Base-by-base conservation (phyloP, 1,140 invertebrate species). In the Pteromalus puparum region DNA sequence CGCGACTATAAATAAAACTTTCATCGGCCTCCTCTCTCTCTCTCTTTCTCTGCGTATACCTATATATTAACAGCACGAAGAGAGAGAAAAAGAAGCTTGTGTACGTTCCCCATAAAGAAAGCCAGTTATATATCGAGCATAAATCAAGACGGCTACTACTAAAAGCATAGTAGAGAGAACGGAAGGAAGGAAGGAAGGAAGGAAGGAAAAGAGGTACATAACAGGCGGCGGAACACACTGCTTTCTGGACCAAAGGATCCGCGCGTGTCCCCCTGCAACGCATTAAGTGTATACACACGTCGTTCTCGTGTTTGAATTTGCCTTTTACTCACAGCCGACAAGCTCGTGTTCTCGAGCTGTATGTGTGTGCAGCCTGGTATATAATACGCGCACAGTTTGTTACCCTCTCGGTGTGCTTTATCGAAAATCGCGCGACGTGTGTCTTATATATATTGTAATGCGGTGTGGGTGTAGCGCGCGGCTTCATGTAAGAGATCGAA, bases 1-100 rank as follows among this genome's bases (percentile, higher is more conserved):
- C 70, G 26, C 72, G 34, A n/a, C 72, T 21, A 38, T 74, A 74
- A 74, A 74, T 38, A 42, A 74, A 42, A 74, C 72, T 74, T 74
- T 74, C 72, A 74, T 74, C 72, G n/a, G 61, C 61, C 5, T 6
- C 61, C 15, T 65, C 38, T 38, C 38, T 7, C n/a, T n/a, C n/a
- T n/a, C n/a, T n/a, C n/a, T n/a, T n/a, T n/a, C n/a, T n/a, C n/a
- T n/a, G n/a, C n/a, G n/a, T 10, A 30, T 30, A 30, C 30, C 38
- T 38, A 10, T 38, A 38, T 38, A n/a, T n/a, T n/a, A 38, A 38
- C 38, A 38, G 61, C 7, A 7, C 12, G 1, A 6, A 68, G 6
- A 68, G 18, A 68, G 18, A 68, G 67, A 68, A 5, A 24, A 68
- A 68, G 67, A 18, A 68, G 21, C 15, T 0, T 5, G 30, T 5